Conservation (phyloP, 1,140 invertebrate genomes). For the Venturia canescens region DNA sequence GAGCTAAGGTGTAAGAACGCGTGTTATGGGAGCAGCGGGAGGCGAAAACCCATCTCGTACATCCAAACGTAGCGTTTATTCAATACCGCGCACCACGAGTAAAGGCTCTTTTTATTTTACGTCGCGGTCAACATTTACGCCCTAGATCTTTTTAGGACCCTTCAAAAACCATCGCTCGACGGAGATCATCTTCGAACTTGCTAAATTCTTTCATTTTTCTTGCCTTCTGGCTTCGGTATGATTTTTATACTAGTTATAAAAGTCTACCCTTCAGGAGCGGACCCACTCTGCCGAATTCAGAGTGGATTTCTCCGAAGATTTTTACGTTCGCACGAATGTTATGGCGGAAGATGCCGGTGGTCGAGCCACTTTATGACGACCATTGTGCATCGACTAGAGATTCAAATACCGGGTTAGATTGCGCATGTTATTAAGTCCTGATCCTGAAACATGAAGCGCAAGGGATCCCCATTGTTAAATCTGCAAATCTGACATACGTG, state of each 20-base stretch:
- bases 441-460: slow-evolving; percentile 43
- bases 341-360: background rate
- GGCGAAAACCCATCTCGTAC: slow-evolving; percentile 23
- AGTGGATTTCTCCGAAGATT: background rate
- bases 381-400: slow-evolving; percentile 12
- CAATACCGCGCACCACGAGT: background rate
- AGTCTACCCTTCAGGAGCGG: background rate
- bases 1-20: slow-evolving; percentile 27
- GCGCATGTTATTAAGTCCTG: slow-evolving; percentile 55
- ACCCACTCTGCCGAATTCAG: background rate
- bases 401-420: slow-evolving; percentile 30
- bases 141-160: slow-evolving; percentile 69
- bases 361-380: background rate
- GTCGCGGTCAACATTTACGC: slow-evolving; percentile 72
- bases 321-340: background rate
- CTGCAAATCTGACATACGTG: slow-evolving; percentile 47
- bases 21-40: background rate
- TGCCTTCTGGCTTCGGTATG: slow-evolving; percentile 52
- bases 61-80: slow-evolving; percentile 14
- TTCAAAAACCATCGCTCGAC: slow-evolving; percentile 58
- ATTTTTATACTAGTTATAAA: slow-evolving; percentile 64
- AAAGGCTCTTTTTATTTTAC: slow-evolving; percentile 64
- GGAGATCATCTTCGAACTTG: slow-evolving; percentile 49
- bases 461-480: slow-evolving; percentile 47
- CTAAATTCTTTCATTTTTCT: slow-evolving; percentile 24